A percentile compares a stretch with the other conserved stretches of the same genome.
Conservation (phyloP, 1,140 invertebrate species). For the Caenorhabditis tropicalis region DNA sequence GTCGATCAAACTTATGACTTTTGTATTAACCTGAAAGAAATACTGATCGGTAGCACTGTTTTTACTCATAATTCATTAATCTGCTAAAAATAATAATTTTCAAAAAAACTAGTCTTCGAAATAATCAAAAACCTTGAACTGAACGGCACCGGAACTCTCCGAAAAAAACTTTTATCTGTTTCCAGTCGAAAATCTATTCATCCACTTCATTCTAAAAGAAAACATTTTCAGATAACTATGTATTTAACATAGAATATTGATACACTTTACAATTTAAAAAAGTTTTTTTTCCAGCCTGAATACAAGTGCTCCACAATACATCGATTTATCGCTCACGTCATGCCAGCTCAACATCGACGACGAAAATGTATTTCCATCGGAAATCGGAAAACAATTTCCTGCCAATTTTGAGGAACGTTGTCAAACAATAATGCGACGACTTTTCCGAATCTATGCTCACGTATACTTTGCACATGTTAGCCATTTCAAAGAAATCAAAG, state of each 20-base stretch:
- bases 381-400: conserved; percentile 82
- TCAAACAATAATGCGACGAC: conserved; percentile 94
- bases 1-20: no score
- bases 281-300: background rate
- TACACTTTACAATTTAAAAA: background rate
- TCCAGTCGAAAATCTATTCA: background rate
- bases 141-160: no score
- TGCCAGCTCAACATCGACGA: conserved; percentile 99
- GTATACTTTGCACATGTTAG: conserved; percentile 77
- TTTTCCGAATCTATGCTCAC: conserved; percentile 96
- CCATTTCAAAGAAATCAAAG: conserved; percentile 76
- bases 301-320: conserved; percentile 94
- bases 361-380: conserved; percentile 96
- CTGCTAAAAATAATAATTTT: no score
- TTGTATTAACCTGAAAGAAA: no score
- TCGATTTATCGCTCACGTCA: conserved; percentile 99
- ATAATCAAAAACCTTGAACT: no score
- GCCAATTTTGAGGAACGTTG: conserved; percentile 85
- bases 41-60: no score
- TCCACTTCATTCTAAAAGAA: background rate
- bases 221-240: no score
- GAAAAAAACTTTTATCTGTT: no score
- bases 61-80: no score
- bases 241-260: no score
- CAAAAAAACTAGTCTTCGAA: no score